These are phyloP conservation scores for Cancer borealis DNA, from an alignment of 2,888 invertebrate species.

Conservation along the genomic window DNA sequence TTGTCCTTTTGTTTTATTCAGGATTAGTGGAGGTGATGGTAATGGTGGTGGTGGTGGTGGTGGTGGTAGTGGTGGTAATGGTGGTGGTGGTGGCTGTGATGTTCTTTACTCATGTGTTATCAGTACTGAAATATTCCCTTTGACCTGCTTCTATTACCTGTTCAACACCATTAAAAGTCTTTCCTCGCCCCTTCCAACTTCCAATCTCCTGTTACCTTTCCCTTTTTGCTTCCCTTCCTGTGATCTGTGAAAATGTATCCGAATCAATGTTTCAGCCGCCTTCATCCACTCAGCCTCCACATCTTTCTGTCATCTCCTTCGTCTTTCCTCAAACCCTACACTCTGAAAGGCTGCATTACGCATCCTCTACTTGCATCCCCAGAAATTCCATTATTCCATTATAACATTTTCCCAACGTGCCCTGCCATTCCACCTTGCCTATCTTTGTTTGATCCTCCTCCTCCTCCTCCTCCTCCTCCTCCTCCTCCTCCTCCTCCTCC, in stretches of 20 bases:
- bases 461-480: slow-evolving; percentile 15
- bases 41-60: not conserved
- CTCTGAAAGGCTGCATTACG: not conserved
- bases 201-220: not conserved
- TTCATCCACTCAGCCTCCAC: not conserved
- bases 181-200: not conserved
- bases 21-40: not conserved
- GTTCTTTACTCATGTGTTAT: too few relatives aligned
- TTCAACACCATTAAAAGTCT: not conserved
- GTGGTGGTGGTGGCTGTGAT: not conserved
- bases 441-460: slow-evolving; percentile 12
- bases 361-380: not conserved
- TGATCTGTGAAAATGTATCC: not conserved
- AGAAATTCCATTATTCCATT: not conserved
- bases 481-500: not conserved
- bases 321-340: not conserved
- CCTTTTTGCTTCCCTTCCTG: not conserved
- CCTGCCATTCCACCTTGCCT: not conserved
- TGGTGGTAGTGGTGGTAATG: not conserved
- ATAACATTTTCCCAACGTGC: not conserved
- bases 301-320: not conserved
- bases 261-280: not conserved
- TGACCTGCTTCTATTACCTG: not conserved
- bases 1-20: too few relatives aligned
- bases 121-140: too few relatives aligned